Conservation (phyloP, 2,113 vertebrate species). For the Sinocyclocheilus anophthalmus region DNA sequence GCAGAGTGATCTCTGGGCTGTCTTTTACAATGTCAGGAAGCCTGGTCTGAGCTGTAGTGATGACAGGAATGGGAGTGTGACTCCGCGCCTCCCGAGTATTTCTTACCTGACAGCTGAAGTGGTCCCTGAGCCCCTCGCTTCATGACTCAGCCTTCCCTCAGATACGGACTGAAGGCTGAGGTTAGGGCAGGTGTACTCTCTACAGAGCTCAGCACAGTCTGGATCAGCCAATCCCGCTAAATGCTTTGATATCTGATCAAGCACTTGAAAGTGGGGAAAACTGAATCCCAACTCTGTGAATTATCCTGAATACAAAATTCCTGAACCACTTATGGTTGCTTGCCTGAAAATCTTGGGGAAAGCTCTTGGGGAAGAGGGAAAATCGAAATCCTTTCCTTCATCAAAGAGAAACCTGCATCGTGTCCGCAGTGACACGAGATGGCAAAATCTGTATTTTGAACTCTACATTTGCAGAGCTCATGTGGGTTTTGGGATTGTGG, state of each 20-base stretch:
- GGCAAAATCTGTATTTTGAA: constrained; percentile 40
- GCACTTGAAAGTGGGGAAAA: neutral
- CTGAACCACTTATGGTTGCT: neutral
- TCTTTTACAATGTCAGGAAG: constrained; percentile 64
- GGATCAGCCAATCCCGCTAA: constrained; percentile 9
- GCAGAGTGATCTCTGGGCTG: constrained; percentile 70
- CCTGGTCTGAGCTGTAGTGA: constrained; percentile 63
- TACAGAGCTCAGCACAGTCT: neutral
- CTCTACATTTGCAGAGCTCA: constrained; percentile 30
- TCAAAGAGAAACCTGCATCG: constrained; percentile 9
- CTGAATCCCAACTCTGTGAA: constrained; percentile 2
- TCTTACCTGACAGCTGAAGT: constrained; percentile 68
- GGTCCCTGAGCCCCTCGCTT: constrained; percentile 59
- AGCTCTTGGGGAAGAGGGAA: neutral
- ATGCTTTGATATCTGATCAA: constrained; percentile 22
- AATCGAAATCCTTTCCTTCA: neutral
- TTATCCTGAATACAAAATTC: neutral
- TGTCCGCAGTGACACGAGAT: neutral
- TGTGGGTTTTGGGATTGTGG: constrained; percentile 42
- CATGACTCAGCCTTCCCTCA: constrained; percentile 63
- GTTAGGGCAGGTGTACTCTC: constrained; percentile 25
- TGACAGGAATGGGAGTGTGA: neutral
- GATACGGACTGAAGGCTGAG: constrained; percentile 51
- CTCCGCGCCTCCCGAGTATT: constrained; percentile 40
- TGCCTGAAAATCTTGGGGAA: neutral